Evolutionary conservation across 2,888 invertebrate genomes (phyloP), one percentile per base, ranked within the genome.

Genomic region (Neoscelio sp.): DNA sequence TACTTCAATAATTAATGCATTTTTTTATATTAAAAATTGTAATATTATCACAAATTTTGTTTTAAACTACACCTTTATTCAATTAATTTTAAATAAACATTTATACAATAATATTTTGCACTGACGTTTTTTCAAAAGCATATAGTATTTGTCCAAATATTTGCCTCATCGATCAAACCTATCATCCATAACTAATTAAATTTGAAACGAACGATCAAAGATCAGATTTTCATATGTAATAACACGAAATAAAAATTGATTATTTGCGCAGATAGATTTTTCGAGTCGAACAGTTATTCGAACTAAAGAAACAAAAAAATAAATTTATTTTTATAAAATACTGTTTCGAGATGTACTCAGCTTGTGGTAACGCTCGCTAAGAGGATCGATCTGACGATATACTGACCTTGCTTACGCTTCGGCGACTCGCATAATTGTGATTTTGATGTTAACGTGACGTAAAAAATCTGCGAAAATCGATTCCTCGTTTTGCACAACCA

Each of bases 381-480:
- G 54, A 76, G 62, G 68, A 76, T 76, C 75, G 62, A 68, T 68
- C 75, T 28, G 54, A 20, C 50, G 46, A 38, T 42, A 54, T 54
- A 76, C 75, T 68, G 75, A 76, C 75, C 67, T 76, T 76, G 75
- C 62, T 76, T 76, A 68, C 75, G 68, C 62, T 62, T 76, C 62
- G 48, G 68, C 60, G 54, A 76, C 42, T 76, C 54, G 62, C 50
- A 62, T 76, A 76, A 68, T 76, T 76, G 54, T 76, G 46, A 76
- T 76, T 76, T 76, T 62, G 40, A 68, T 68, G 75, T 76, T 76
- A 68, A 67, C 68, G 75, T 62, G 67, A 76, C 54, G 28, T 18
- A 54, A 74, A 75, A 75, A 68, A 75, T 40, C 54, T 54, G 54
- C 58, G 67, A 75, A 75, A 67, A 75, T 75, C 67, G 20, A 67